Evolutionary conservation across 1,140 invertebrate species (phyloP), one percentile per base, ranked within the genome.

Genomic region (Elysia chlorotica): DNA sequence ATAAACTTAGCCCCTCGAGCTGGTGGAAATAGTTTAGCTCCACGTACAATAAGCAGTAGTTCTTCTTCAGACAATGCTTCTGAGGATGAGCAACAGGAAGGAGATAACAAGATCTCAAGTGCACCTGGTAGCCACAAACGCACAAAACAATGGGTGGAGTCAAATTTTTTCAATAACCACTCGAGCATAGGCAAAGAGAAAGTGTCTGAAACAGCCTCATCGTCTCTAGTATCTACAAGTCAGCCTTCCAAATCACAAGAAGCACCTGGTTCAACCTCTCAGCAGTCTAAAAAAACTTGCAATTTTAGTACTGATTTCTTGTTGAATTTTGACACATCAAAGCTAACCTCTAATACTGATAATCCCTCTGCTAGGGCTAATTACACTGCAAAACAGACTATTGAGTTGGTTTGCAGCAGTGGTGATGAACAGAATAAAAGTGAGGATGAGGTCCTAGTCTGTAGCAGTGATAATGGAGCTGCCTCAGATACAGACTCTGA

Each of bases 131-230:
- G n/a, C n/a, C n/a, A n/a, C n/a, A n/a, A n/a, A n/a, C n/a, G n/a
- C 28, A 71, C 69, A 19, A 61, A 48, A 30, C 69, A 71, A 38
- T 71, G 69, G 69, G 21, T 71, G 33, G 69, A 71, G 36, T 33
- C 10, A 21, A 71, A 71, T 48, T 71, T 71, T 28, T 28, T 37
- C n/a, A 28, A 53, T 30, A 28, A 35, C 23, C n/a, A n/a, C n/a
- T n/a, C n/a, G n/a, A n/a, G n/a, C n/a, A n/a, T n/a, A n/a, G n/a
- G n/a, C n/a, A n/a, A n/a, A n/a, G n/a, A n/a, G n/a, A n/a, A n/a
- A n/a, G n/a, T n/a, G n/a, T n/a, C n/a, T n/a, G n/a, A n/a, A n/a
- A 30, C 36, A 59, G 41, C 41, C 10, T 48, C 41, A 17, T 30
- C 19, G 28, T 30, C 56, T 59, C 48, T 21, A 17, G 4, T 53